Evolutionary conservation across 2,797 vertebrate species (phyloP).

Genomic region (Rhinella marina): DNA sequence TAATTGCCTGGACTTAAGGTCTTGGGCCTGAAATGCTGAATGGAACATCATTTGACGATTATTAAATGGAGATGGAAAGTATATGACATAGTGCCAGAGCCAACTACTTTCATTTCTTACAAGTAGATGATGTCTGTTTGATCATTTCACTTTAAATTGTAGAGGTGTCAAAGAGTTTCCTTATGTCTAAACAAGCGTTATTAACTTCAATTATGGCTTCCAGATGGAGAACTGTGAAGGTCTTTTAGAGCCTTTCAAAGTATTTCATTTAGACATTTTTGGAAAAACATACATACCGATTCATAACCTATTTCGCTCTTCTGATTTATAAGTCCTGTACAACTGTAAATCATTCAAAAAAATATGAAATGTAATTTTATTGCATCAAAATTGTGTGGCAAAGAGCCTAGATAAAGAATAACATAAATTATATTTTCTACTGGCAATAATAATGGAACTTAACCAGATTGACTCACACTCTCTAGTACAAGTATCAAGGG

Average conservation of each 20-base stretch:
- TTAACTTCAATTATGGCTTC: slow-evolving; percentile 91
- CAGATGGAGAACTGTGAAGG: slow-evolving; percentile 86
- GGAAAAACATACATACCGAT: slow-evolving; percentile 91
- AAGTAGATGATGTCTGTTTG: slow-evolving; percentile 83
- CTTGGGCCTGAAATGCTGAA: slow-evolving; percentile 63
- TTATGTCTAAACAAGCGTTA: slow-evolving; percentile 85
- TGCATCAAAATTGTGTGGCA: slow-evolving; percentile 74
- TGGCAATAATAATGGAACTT: slow-evolving; percentile 73
- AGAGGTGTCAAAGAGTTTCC: slow-evolving; percentile 87
- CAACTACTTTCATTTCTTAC: slow-evolving; percentile 80
- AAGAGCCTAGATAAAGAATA: slow-evolving; percentile 72
- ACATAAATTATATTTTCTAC: slow-evolving; percentile 72
- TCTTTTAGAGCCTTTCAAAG: slow-evolving; percentile 83
- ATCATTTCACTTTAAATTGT: slow-evolving; percentile 82
- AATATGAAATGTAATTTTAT: slow-evolving; percentile 79
- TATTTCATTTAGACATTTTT: slow-evolving; percentile 87
- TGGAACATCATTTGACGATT: slow-evolving; percentile 74
- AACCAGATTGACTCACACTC: slow-evolving; percentile 66
- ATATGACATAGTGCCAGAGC: slow-evolving; percentile 75
- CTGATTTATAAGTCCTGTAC: slow-evolving; percentile 85
- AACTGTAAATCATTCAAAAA: slow-evolving; percentile 77
- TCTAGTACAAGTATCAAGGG: slow-evolving; percentile 56
- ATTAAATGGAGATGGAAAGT: slow-evolving; percentile 74
- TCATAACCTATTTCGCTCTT: slow-evolving; percentile 86
- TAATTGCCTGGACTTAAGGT: neutral